Evolutionary conservation across 2,797 vertebrate genomes (phyloP), one percentile per base, ranked within the genome.

Genomic region (Adelosebastes latens): DNA sequence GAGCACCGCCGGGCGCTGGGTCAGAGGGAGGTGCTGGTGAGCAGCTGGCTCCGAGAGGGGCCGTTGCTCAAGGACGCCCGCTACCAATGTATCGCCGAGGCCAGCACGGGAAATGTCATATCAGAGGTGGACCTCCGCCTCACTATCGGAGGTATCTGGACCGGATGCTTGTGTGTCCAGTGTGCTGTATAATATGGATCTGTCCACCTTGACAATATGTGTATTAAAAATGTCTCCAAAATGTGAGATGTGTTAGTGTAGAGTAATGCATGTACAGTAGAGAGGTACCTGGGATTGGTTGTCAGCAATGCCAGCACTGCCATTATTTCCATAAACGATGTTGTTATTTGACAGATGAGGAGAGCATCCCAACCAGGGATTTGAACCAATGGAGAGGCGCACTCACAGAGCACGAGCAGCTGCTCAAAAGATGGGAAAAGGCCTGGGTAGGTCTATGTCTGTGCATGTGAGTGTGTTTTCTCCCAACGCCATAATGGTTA

Each of bases 11-110:
- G 6, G 94, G 2, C 31, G 0, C 85, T 98, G 83, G 89, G 90
- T 18, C 92, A 93, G 12, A 95, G 92, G 66, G 93, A 89, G 76
- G 84, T 94, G 11, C 96, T 98, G 2, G 92, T 96, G 81, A 95
- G 97, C 94, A 99, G 97, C 92, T 99, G 98, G 98, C 90, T 99
- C 77, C 94, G 87, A 87, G 96, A 97, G 10, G 86, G 95, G 14
- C 82, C 93, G 5, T 83, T 97, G 68, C 83, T 77, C 69, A 95
- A 95, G 81, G 96, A 97, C 3, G 87, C 97, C 7, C 94, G 92
- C 34, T 99, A 98, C 85, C 83, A 90, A 73, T 99, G 98, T 86
- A 94, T 95, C 0, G 95, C 96, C 3, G 79, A 95, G 79, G 97
- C 97, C 64, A 85, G 93, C 24, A 83, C 77, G 3, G 97, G 96